These are phyloP conservation scores for Epizoanthus rinbou DNA, from an alignment of 92 coral and sea anemone species.

Conservation along the genomic window DNA sequence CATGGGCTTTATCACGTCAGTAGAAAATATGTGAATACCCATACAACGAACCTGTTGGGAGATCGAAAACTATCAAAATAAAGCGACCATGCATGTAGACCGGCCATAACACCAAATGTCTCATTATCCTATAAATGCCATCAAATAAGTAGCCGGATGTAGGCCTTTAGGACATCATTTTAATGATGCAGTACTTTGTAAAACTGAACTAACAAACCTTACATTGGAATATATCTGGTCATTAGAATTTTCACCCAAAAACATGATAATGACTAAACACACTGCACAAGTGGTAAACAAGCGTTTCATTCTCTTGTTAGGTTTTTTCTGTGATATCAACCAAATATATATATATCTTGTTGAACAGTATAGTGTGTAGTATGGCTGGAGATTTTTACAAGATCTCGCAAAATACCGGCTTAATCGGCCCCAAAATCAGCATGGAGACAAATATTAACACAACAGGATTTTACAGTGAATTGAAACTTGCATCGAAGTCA, in stretches of 20 bases:
- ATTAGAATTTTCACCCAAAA: conserved; percentile 6
- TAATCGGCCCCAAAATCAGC: no score
- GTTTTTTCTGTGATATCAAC: no score
- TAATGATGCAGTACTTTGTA: background rate
- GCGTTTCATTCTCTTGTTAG: no score
- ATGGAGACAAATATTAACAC: no score
- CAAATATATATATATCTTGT: no score
- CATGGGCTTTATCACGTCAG: background rate
- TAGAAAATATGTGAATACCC: conserved; percentile 2
- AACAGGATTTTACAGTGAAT: no score
- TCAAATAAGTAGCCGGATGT: background rate
- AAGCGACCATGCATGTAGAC: background rate
- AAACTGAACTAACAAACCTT: no score
- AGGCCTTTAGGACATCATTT: background rate
- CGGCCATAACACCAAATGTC: conserved; percentile 12
- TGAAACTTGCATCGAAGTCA: no score
- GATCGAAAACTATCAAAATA: conserved; percentile 1
- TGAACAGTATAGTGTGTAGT: no score
- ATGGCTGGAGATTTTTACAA: no score
- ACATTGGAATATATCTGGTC: no score
- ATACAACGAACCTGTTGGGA: background rate
- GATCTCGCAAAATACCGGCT: no score
- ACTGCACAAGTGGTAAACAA: conserved; percentile 8
- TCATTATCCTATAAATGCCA: conserved; percentile 2
- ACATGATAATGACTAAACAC: conserved; percentile 5